Evolutionary conservation across 1,140 invertebrate species (phyloP), one percentile per base, ranked within the genome.

Genomic region (Calliphora vicina): DNA sequence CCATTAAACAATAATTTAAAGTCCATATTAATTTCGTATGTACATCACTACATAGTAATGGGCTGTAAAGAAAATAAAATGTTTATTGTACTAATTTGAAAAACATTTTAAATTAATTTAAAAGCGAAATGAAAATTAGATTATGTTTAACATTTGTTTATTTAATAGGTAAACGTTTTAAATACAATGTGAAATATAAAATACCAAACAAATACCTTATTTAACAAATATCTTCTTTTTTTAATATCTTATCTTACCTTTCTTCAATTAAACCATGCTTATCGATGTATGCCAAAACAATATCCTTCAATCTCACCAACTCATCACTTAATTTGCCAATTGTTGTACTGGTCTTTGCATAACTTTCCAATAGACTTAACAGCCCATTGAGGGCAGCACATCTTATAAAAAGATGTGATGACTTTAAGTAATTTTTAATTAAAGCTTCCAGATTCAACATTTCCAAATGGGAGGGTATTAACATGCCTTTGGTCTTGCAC

Each of bases 361-460:
- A 93, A 84, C 93, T 95, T 93, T 94, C 94, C 57, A 97, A 91
- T 72, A 97, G 88, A 89, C 96, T 97, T 8, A 97, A 90, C n/a
- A 95, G 90, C 1, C 96, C 96, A 87, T 96, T 93, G 23, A 97
- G 89, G 35, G 94, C 93, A 13, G 94, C 92, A 57, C 95, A 93
- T 86, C 94, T 92, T 91, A 91, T 94, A 92, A 86, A 94, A 92
- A 84, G 92, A 91, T 83, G 89, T 86, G 85, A 92, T 92, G 82
- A 91, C 90, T 84, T 92, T 84, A 82, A 91, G 87, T 74, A 93
- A 85, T 85, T 92, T 88, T 43, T 91, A 91, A 89, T 95, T 93
- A 90, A 84, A 23, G 87, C 67, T 83, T 86, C 88, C 85, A 90
- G 84, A 73, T 86, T 84, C 71, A 88, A 86, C 84, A 90, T 82